Conservation (phyloP, 2,888 invertebrate genomes). For the Drosophila testacea region DNA sequence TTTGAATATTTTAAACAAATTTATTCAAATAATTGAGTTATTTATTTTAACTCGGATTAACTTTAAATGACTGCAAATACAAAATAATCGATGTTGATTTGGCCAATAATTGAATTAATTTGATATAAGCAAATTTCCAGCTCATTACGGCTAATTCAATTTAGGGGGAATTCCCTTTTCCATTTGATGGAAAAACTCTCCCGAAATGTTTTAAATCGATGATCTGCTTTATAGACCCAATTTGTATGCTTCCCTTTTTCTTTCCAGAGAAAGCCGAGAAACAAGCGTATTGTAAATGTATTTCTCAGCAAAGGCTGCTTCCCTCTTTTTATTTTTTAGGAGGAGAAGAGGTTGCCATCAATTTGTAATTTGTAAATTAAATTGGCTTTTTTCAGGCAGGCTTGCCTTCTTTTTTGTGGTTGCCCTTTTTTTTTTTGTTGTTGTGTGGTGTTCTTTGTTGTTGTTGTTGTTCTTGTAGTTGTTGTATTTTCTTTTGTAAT, state of each 20-base stretch:
- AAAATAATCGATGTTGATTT: conserved; percentile 12
- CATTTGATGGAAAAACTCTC: neutral
- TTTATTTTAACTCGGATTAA: neutral
- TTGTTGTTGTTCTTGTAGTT: conserved; percentile 12
- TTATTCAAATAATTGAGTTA: no score
- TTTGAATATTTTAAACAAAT: no score
- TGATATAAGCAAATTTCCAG: conserved; percentile 15
- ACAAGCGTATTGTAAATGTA: conserved; percentile 20
- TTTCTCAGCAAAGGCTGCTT: conserved; percentile 19
- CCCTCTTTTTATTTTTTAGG: neutral
- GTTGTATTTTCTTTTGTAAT: conserved; percentile 4
- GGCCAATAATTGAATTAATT: conserved; percentile 27
- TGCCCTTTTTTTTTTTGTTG: conserved; percentile 10
- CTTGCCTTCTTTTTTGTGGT: conserved; percentile 37
- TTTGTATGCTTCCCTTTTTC: conserved; percentile 13
- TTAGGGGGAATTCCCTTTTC: neutral
- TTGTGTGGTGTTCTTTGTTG: neutral
- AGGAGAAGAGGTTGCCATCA: conserved; percentile 40
- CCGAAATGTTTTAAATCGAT: conserved; percentile 36
- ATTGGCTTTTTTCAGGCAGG: conserved; percentile 58
- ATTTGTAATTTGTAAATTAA: conserved; percentile 76
- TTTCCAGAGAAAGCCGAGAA: neutral
- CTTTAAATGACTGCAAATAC: neutral
- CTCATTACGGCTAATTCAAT: conserved; percentile 28
- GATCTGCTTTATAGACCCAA: conserved; percentile 39